Evolutionary conservation across 2,113 vertebrate genomes (phyloP).

Genomic region (Percina caprodes): DNA sequence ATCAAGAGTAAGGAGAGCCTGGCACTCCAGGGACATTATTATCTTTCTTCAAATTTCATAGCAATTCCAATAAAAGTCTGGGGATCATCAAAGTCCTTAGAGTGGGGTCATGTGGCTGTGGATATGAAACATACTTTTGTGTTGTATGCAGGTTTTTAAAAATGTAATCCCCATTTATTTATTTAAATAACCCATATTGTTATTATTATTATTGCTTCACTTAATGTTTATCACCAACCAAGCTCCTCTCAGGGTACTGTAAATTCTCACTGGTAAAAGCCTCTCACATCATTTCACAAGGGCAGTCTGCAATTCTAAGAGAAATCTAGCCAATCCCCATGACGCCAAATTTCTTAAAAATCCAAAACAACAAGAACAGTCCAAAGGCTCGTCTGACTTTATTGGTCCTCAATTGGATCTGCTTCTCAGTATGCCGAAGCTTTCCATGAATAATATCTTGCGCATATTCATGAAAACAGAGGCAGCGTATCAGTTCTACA

Average conservation of each 20-base stretch:
- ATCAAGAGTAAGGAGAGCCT: too few relatives aligned
- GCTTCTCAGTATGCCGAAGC: slow-evolving; percentile 18
- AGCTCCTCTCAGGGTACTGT: not conserved
- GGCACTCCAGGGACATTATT: too few relatives aligned
- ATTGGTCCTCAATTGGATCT: slow-evolving; percentile 44
- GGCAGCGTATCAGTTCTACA: slow-evolving; percentile 3
- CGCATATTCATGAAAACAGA: slow-evolving; percentile 50
- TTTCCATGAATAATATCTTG: slow-evolving; percentile 45
- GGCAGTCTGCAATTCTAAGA: slow-evolving; percentile 7
- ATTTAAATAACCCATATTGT: too few relatives aligned
- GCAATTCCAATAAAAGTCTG: too few relatives aligned
- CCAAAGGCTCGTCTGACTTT: slow-evolving; percentile 28
- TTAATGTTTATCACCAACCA: not conserved
- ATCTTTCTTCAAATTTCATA: too few relatives aligned
- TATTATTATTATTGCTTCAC: too few relatives aligned
- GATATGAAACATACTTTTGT: too few relatives aligned
- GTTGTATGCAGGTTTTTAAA: too few relatives aligned
- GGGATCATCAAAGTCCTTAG: too few relatives aligned
- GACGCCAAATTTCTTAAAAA: slow-evolving; percentile 33
- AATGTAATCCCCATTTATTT: too few relatives aligned
- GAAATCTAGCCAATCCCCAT: slow-evolving; percentile 17
- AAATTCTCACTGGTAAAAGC: slow-evolving; percentile 20
- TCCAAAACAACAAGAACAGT: slow-evolving; percentile 30
- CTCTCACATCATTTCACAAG: slow-evolving; percentile 13
- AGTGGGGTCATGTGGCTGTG: too few relatives aligned